phyloP scores from a whole-genome alignment of 1,140 invertebrate genomes.

The Drosophila neocordata region DNA sequence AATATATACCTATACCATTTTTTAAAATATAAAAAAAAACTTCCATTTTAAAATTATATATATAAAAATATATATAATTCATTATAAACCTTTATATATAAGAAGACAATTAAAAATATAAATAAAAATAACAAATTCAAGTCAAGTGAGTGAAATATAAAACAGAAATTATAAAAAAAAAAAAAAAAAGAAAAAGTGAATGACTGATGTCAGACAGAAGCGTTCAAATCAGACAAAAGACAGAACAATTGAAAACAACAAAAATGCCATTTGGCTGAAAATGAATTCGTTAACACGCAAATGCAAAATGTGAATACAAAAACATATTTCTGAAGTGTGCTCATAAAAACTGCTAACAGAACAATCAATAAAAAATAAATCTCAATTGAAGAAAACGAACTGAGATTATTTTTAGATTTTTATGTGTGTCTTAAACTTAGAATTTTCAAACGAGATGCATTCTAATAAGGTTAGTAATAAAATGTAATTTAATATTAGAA shows the following conservation, averaged over 20 bases:
- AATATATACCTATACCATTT: too few relatives aligned
- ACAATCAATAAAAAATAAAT: constrained; percentile 18
- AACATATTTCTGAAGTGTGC: constrained; percentile 14
- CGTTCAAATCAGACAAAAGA: neutral
- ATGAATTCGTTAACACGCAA: constrained; percentile 12
- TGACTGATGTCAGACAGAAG: constrained; percentile 9
- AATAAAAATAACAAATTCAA: neutral
- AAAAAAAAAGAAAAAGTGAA: too few relatives aligned
- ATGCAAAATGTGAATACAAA: constrained; percentile 16
- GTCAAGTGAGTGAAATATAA: constrained; percentile 13
- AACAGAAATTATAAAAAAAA: constrained; percentile 5
- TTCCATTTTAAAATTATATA: too few relatives aligned
- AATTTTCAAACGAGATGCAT: too few relatives aligned
- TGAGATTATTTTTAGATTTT: neutral
- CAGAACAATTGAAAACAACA: neutral
- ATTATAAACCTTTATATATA: too few relatives aligned
- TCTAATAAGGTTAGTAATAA: too few relatives aligned
- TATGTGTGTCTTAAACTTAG: too few relatives aligned
- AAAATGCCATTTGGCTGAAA: constrained; percentile 11
- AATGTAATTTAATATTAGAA: too few relatives aligned
- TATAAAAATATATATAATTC: too few relatives aligned
- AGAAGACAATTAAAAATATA: neutral
- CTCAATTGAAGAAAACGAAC: constrained; percentile 25
- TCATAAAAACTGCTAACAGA: constrained; percentile 1
- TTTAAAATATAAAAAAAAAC: too few relatives aligned